phyloP scores from a whole-genome alignment of 2,113 vertebrate species.

The Myanophis thanlyinensis region DNA sequence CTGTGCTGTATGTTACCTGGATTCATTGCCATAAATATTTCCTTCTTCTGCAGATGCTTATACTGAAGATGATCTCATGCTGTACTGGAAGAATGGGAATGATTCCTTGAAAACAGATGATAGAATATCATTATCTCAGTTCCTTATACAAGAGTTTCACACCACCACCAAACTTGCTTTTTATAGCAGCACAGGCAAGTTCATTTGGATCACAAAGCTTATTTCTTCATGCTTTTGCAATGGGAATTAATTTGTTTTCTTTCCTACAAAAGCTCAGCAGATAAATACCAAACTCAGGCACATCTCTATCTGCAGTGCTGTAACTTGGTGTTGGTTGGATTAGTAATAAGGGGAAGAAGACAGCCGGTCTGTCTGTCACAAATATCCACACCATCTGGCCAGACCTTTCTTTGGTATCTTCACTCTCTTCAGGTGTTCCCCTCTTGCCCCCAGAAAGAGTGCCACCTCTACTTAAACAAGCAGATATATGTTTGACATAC shows the following conservation, averaged over 20 bases:
- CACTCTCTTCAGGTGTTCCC: neutral
- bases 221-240: neutral
- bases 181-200: slow-evolving; percentile 95
- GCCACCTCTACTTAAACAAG: neutral
- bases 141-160: slow-evolving; percentile 98
- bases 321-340: neutral
- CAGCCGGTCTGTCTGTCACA: neutral
- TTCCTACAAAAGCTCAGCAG: neutral
- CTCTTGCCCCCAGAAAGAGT: neutral
- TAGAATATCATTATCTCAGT: slow-evolving; percentile 94
- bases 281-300: neutral
- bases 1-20: neutral
- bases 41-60: slow-evolving; percentile 83
- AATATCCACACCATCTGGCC: neutral
- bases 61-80: slow-evolving; percentile 97
- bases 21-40: neutral
- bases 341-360: neutral
- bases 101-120: slow-evolving; percentile 97
- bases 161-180: slow-evolving; percentile 96
- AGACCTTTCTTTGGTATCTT: neutral
- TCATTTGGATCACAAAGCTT: neutral
- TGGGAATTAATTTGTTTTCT: neutral
- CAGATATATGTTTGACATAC: neutral
- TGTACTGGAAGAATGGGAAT: slow-evolving; percentile 98
- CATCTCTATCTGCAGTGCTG: neutral